Base-by-base conservation (phyloP, 2,888 invertebrate species). In the Fissipunctia ypsillon region DNA sequence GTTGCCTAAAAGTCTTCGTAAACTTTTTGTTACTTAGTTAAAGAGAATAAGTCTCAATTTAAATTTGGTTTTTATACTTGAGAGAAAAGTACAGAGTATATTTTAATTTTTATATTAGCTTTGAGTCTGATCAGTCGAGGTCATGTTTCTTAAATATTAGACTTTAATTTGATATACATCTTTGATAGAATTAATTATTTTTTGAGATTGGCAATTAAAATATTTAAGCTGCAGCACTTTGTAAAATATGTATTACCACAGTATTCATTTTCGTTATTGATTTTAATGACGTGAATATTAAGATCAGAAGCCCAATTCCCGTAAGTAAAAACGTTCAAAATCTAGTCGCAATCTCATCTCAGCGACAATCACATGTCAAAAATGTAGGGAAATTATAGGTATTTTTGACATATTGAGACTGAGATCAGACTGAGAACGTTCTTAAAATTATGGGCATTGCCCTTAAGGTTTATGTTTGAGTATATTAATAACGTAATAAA, bases 121-220 rank as follows among this genome's bases (percentile, higher is more conserved):
- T 76, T n/a, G 22, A 54, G 22, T 60, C 45, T 41, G 31, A 45
- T 70, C 2, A 60, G 28, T 38, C 31, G 38, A 7, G 52, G 14
- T 45, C 25, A 48, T 28, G 45, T 65, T 70, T 59, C 64, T 60
- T 6, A 35, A 64, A 65, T 65, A 41, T 63, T 14, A 9, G 4
- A 48, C 41, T 41, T 57, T 64, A 9, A 41, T 50, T 69, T 61
- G 9, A n/a, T 50, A 75, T 64, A 63, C 28, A 7, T 50, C 54
- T 80, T 63, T 70, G 63, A 80, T 59, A 48, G 19, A 19, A 70
- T 75, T 54, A 60, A 63, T 75, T 70, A 35, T 35, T 75, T 74
- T 73, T 68, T 28, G 35, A 64, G 25, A 56, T 43, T 31, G 38
- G 41, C 31, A 25, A 28, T 48, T 41, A 50, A 50, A 75, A 50